Evolutionary conservation across 2,888 invertebrate genomes (phyloP).

Genomic region (Entomobrya multifasciata): DNA sequence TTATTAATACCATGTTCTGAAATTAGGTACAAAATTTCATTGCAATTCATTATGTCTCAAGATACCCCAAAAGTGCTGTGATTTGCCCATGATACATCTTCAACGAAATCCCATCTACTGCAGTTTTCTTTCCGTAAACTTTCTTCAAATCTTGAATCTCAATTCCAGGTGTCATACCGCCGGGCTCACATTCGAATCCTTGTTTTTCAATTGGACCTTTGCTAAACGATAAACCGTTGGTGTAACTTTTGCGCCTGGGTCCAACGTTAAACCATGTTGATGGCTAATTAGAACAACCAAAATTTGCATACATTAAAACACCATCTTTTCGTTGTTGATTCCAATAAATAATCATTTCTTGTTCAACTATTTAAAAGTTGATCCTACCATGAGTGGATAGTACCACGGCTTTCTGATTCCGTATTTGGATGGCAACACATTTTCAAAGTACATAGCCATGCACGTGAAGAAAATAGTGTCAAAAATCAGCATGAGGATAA

Average conservation of each 20-base stretch:
- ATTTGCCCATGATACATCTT: constrained; percentile 92
- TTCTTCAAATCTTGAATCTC: constrained; percentile 80
- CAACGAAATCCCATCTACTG: constrained; percentile 87
- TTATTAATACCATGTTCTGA: neutral
- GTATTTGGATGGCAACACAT: constrained; percentile 86
- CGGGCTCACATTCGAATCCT: constrained; percentile 81
- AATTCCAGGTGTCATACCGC: constrained; percentile 81
- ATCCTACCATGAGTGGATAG: constrained; percentile 86
- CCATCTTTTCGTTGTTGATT: too few species aligned
- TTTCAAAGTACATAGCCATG: constrained; percentile 86
- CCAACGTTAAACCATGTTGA: constrained; percentile 59
- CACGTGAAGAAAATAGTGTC: constrained; percentile 82
- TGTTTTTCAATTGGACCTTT: constrained; percentile 59
- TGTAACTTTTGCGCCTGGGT: neutral
- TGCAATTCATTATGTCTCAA: neutral
- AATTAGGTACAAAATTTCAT: neutral
- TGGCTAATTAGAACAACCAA: too few species aligned
- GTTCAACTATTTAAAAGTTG: too few species aligned
- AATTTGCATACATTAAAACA: too few species aligned
- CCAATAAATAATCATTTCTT: too few species aligned
- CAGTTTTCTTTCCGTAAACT: constrained; percentile 81
- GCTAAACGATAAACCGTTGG: constrained; percentile 35
- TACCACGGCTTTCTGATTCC: constrained; percentile 86
- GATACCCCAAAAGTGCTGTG: constrained; percentile 88
- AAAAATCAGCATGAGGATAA: constrained; percentile 79